Conservation (phyloP, 1,140 invertebrate genomes). For the Phortica variegata region DNA sequence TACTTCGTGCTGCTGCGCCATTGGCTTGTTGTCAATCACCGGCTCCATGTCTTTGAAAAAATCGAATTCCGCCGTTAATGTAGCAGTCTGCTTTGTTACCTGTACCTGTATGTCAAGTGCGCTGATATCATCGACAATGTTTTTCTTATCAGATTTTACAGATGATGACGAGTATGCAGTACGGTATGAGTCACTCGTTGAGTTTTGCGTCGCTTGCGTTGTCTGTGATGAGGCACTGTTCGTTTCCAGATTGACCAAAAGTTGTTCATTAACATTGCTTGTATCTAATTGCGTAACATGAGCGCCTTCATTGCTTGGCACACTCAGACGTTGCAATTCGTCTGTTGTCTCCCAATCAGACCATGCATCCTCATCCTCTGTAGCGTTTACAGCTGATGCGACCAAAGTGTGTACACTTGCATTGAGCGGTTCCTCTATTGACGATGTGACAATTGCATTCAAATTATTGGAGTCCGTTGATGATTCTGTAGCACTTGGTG, state of each 20-base stretch:
- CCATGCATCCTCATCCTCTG: conserved; percentile 62
- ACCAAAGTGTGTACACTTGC: conserved; percentile 18
- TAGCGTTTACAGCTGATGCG: conserved; percentile 12
- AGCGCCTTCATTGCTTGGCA: not conserved
- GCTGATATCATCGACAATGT: conserved; percentile 65
- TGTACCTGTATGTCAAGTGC: conserved; percentile 75
- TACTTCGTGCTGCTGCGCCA: conserved; percentile 23
- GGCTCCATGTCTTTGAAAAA: conserved; percentile 85
- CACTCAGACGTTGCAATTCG: conserved; percentile 45
- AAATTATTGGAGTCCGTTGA: too few species aligned
- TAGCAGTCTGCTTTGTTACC: conserved; percentile 36
- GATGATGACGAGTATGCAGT: conserved; percentile 14
- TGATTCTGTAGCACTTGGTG: too few species aligned
- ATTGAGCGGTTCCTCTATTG: too few species aligned
- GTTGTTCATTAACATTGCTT: conserved; percentile 8
- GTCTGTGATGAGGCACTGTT: conserved; percentile 13
- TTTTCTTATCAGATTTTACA: not conserved
- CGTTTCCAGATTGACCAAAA: conserved; percentile 10
- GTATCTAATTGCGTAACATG: conserved; percentile 16
- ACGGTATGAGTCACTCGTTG: conserved; percentile 17
- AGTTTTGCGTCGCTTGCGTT: conserved; percentile 11
- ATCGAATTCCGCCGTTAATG: conserved; percentile 64
- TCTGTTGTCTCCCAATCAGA: conserved; percentile 72
- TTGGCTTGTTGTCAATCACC: conserved; percentile 69
- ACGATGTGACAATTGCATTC: too few species aligned